Evolutionary conservation across 2,888 invertebrate species (phyloP), one percentile per base, ranked within the genome.

Genomic region (Oscheius sp.): DNA sequence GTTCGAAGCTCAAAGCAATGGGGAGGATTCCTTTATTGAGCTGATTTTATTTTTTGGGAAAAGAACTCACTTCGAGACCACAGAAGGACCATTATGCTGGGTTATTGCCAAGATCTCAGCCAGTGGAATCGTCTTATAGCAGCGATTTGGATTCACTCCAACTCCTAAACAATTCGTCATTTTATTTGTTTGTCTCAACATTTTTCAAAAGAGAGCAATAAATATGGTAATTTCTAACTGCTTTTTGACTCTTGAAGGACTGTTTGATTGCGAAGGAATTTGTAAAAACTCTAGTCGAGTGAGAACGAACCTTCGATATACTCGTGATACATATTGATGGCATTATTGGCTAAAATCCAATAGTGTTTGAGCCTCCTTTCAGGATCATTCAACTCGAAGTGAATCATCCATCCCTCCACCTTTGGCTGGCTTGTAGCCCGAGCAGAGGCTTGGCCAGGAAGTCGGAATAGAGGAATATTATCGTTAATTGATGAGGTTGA

Each of bases 1-100:
- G 86, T 87, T 8, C 84, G 74, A 15, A 86, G 84, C 69, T 86
- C 87, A 71, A 86, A 85, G 65, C 81, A 82, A 68, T 86, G 86
- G n/a, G 87, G 85, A 8, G 86, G 82, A 66, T 75, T 82, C 55
- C 76, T 74, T 46, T 34, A 75, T 17, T 42, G 1, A 8, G 33
- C 2, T 55, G 27, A 4, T 15, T 29, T 55, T 25, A 6, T 5
- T 2, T 27, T 55, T 29, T 2, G 3, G n/a, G 20, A 5, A 55
- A n/a, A n/a, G 52, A 34, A 33, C 57, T 34, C 12, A 73, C 70
- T 73, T 76, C 0, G 78, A 72, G 3, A 75, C 37, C 3, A 86
- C 71, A 10, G 86, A 75, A 10, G 81, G 79, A 4, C 86, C 86
- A 10, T 83, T 80, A 70, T 85, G 82, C 42, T 78, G 79, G 8